Evolutionary conservation across 2,113 vertebrate genomes (phyloP), one percentile per base, ranked within the genome.

Genomic region (Oceanites oceanicus): DNA sequence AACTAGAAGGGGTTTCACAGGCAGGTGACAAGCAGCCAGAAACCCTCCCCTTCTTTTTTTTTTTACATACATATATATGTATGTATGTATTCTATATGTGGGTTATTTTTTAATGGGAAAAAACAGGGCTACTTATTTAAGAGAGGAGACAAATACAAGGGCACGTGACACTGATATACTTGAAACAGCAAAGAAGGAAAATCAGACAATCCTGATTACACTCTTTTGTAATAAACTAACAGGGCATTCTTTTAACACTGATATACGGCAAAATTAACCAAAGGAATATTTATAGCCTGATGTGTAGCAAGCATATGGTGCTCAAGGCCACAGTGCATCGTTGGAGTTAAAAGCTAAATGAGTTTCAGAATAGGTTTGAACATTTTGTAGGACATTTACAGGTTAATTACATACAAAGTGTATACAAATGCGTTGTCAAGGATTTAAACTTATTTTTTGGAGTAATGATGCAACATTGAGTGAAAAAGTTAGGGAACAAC

Each of bases 1-100:
- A 90, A 84, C 71, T 93, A 94, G 94, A 85, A 92, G n/a, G 95
- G 95, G 81, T 90, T 97, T 83, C 71, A 25, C 38, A 94, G 93
- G 68, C 84, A 94, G 86, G 66, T 83, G 92, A 47, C 66, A 71
- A 91, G 77, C 80, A 88, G 87, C 61, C 83, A 94, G 87, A 90
- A 95, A 94, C 62, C 42, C 86, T 84, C 66, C 7, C 10, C 65
- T 42, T 77, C 38, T 19, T 67, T 58, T 38, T 74, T 68, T 50
- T 45, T 75, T 53, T 70, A 74, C 18, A 94, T 81, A 84, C 32
- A 53, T 52, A 23, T 5, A 25, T 29, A 38, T 38, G 5, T 75
- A 86, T 94, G 93, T 95, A 86, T 97, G 53, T 65, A 65, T 91
- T 74, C 18, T 67, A 9, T 47, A 32, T 80, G 55, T 94, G 67